Percentiles rank a stretch among this genome's conserved stretches.
Conservation (phyloP, 2,113 vertebrate genomes). For the Notarius quadriscutis region DNA sequence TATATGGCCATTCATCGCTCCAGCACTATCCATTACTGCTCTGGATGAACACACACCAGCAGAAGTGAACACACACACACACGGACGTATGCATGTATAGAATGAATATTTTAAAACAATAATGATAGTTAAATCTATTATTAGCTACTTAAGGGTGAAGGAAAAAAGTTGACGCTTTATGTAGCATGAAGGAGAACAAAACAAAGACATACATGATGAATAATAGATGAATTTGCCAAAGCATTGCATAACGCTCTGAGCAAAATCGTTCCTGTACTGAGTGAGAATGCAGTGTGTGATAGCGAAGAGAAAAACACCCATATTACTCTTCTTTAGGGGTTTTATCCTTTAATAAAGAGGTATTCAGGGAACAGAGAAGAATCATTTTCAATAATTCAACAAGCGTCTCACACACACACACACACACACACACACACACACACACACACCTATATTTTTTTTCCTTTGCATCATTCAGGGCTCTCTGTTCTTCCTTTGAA, state of each 20-base stretch:
- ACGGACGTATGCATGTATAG: slow-evolving; percentile 8
- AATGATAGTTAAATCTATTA: background rate
- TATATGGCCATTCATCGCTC: slow-evolving; percentile 4
- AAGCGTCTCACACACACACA: slow-evolving; percentile 44
- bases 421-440: slow-evolving; percentile 6
- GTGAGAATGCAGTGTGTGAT: slow-evolving; percentile 72
- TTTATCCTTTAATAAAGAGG: slow-evolving; percentile 54
- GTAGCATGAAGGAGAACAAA: slow-evolving; percentile 50
- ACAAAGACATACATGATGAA: slow-evolving; percentile 69
- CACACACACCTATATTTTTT: slow-evolving; percentile 46
- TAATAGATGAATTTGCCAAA: slow-evolving; percentile 76
- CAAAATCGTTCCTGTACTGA: slow-evolving; percentile 78
- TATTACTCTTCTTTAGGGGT: slow-evolving; percentile 44
- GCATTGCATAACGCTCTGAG: slow-evolving; percentile 79
- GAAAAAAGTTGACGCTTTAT: slow-evolving; percentile 39
- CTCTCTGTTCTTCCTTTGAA: slow-evolving; percentile 8
- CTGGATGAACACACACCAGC: slow-evolving; percentile 44
- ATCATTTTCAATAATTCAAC: slow-evolving; percentile 66
- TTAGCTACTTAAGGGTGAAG: slow-evolving; percentile 37
- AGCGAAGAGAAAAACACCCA: slow-evolving; percentile 51
- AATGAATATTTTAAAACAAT: background rate
- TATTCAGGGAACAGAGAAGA: slow-evolving; percentile 51
- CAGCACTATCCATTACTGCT: slow-evolving; percentile 22
- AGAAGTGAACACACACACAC: slow-evolving; percentile 11
- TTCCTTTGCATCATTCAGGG: slow-evolving; percentile 47